Conservation (phyloP, 2,113 vertebrate species). For the Oryctolagus cuniculus region mOryCun1.1 NC_091453.1:100904001-100904500, state of each 20-base stretch:
- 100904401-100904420: slow-evolving; percentile 77
- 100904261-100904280: slow-evolving; percentile 51
- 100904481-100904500: slow-evolving; percentile 71
- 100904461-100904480: slow-evolving; percentile 75
- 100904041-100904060: slow-evolving; percentile 50
- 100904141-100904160: slow-evolving; percentile 52
- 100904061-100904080: slow-evolving; percentile 49
- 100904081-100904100: slow-evolving; percentile 30
- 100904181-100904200: slow-evolving; percentile 68
- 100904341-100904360: slow-evolving; percentile 75
- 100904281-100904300: slow-evolving; percentile 48
- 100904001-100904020: slow-evolving; percentile 22
- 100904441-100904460: slow-evolving; percentile 74
- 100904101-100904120: slow-evolving; percentile 51
- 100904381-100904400: slow-evolving; percentile 71
- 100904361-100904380: slow-evolving; percentile 78
- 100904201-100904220: slow-evolving; percentile 67
- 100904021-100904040: background rate
- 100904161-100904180: slow-evolving; percentile 57
- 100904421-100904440: slow-evolving; percentile 77
- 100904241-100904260: slow-evolving; percentile 69
- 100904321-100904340: slow-evolving; percentile 72
- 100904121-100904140: slow-evolving; percentile 58
- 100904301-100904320: slow-evolving; percentile 75
- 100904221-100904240: slow-evolving; percentile 71